phyloP scores from a whole-genome alignment of 2,888 invertebrate species.

The Pachydiplax longipennis region DNA sequence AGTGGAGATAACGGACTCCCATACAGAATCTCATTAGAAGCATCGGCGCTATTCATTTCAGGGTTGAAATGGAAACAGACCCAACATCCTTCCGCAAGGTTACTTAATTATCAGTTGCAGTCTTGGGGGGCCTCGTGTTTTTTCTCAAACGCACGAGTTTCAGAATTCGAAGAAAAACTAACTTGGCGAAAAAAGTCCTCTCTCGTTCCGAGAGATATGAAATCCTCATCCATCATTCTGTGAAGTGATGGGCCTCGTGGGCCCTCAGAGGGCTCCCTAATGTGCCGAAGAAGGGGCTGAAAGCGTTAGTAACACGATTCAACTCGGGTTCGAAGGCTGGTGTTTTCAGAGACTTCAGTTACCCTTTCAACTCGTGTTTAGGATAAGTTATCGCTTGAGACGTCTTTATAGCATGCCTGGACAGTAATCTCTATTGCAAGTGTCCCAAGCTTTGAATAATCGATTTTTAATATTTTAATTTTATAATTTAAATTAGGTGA shows the following conservation, averaged over 20 bases:
- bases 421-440: no score
- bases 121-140: background rate
- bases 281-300: background rate
- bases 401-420: no score
- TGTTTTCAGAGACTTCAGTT: background rate
- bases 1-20: no score
- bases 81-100: no score
- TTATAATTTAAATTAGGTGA: no score
- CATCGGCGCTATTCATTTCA: no score
- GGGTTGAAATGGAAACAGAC: no score
- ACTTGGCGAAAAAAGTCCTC: background rate
- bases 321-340: background rate
- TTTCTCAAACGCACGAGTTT: background rate
- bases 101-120: background rate
- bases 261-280: background rate
- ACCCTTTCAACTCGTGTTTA: background rate
- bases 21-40: no score
- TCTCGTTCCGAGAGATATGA: background rate
- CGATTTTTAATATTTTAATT: no score
- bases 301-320: background rate
- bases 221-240: background rate
- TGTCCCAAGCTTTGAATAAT: no score
- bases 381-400: no score
- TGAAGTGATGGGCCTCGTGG: background rate
- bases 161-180: background rate